Evolutionary conservation across 2,888 invertebrate species (phyloP).

Genomic region (Ramazzottius varieornatus): DNA sequence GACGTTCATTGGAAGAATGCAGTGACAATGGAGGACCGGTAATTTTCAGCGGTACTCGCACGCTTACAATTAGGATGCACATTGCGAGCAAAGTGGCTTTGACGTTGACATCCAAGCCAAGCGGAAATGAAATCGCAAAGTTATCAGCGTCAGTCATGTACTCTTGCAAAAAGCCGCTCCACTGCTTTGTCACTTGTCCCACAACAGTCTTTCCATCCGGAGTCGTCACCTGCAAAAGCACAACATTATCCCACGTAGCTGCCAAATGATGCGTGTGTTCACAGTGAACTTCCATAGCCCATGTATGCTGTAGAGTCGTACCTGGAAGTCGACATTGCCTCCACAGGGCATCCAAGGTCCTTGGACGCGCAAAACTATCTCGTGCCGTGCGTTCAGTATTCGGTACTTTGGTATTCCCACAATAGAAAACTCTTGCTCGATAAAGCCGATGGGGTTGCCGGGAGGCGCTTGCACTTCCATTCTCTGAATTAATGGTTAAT

Average conservation of each 20-base stretch:
- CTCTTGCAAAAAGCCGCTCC: constrained; percentile 56
- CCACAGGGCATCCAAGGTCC: constrained; percentile 57
- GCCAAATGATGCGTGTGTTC: neutral
- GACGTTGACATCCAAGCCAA: constrained; percentile 55
- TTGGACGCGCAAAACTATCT: constrained; percentile 45
- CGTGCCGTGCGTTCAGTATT: constrained; percentile 44
- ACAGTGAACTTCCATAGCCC: neutral
- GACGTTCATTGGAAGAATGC: no score
- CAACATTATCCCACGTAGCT: no score
- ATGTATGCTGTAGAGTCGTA: constrained; percentile 18
- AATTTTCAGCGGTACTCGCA: constrained; percentile 28
- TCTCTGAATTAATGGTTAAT: constrained; percentile 5
- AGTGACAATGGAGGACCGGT: no score
- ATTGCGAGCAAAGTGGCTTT: constrained; percentile 55
- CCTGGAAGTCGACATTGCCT: constrained; percentile 57
- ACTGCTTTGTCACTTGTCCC: constrained; percentile 64
- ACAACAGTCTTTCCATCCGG: constrained; percentile 46
- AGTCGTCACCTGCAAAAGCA: constrained; percentile 38
- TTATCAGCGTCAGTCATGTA: constrained; percentile 58
- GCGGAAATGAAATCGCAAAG: constrained; percentile 68
- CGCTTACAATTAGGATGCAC: constrained; percentile 49
- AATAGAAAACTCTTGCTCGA: constrained; percentile 19
- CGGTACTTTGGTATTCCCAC: constrained; percentile 34
- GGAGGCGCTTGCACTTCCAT: constrained; percentile 18
- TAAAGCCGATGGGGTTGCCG: constrained; percentile 17